Evolutionary conservation across 2,113 vertebrate genomes (phyloP).

Genomic region (Saccopteryx bilineata): DNA sequence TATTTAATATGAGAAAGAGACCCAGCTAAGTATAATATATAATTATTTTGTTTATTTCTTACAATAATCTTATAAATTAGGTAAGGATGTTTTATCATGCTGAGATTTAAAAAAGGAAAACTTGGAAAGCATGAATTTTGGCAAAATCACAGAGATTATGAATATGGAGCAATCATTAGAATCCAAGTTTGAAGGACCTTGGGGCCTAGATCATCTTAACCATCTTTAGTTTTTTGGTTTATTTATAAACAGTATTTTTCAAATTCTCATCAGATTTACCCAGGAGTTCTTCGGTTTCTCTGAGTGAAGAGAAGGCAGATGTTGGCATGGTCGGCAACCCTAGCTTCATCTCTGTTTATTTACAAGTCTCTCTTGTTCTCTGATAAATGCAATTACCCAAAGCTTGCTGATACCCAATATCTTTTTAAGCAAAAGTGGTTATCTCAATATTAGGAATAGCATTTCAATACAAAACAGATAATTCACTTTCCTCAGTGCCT

Average conservation of each 20-base stretch:
- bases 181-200: not conserved
- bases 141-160: not conserved
- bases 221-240: not conserved
- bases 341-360: not conserved
- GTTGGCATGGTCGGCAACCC: not conserved
- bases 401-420: not conserved
- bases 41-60: not conserved
- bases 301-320: not conserved
- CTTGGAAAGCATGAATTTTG: not conserved
- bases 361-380: not conserved
- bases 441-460: not conserved
- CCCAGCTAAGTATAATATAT: not conserved
- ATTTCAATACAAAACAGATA: not conserved
- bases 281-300: not conserved
- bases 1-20: not conserved
- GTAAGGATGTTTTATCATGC: not conserved
- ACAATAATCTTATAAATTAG: not conserved
- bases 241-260: not conserved
- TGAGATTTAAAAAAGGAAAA: not conserved
- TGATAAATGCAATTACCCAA: not conserved
- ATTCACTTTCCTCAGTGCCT: not conserved
- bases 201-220: not conserved
- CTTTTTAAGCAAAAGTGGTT: not conserved
- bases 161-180: not conserved
- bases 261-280: not conserved